Base-by-base conservation (phyloP, 2,797 vertebrate genomes). In the Cossypha polioptera region DNA sequence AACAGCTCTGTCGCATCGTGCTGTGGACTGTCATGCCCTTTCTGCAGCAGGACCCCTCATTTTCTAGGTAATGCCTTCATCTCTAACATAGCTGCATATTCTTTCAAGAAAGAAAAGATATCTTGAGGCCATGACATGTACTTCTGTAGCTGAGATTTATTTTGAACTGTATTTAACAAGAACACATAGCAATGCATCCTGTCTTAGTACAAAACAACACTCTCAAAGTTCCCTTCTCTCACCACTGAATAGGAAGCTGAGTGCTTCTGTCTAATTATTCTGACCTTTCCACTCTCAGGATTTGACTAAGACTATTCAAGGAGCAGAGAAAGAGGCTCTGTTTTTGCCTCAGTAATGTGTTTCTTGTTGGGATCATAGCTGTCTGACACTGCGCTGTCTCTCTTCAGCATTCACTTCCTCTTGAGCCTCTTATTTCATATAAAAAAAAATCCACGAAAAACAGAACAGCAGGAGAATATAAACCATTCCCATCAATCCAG, bases 211-310 rank as follows among this genome's bases (percentile, higher is more conserved):
- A 94, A 90, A 94, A 72, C 45, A 74, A 82, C 31, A 42, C 43
- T 91, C 88, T 79, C 35, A 71, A 62, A 83, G 79, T 73, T 91
- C 78, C 54, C 40, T 55, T 66, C 75, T 84, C 36, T 91, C 40
- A 40, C 19, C 10, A 45, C 31, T 81, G 82, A 95, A 92, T 89
- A 57, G 58, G 66, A 80, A 82, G 68, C 50, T 1, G 21, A 91
- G 57, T 86, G 72, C 47, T 89, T 95, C 94, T 5, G 3, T 43
- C 78, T 96, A 95, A 95, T 96, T 96, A 86, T 96, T 91, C 75
- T 96, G 91, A 95, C 91, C 89, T 94, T 95, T 96, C 82, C 4
- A 2, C 72, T 66, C 59, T 86, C 85, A 90, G 82, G 84, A 92
- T 85, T 91, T 88, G 82, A 91, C 79, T 83, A 40, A 93, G 58